Conservation (phyloP, 2,113 vertebrate genomes). For the Athene noctua region DNA sequence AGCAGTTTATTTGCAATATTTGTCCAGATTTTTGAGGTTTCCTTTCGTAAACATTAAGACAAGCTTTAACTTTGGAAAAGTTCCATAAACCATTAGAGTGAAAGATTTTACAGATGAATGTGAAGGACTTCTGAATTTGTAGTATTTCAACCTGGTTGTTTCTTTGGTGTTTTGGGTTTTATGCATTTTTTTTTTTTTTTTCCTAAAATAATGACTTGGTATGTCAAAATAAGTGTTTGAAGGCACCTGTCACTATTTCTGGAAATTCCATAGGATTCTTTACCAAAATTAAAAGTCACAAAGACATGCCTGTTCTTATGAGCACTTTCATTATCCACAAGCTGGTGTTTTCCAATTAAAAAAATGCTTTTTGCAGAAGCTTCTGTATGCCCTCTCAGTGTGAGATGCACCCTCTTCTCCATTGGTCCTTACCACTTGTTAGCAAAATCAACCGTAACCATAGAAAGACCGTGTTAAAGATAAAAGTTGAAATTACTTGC, state of each 20-base stretch:
- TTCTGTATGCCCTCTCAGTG: background rate
- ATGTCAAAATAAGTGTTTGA: background rate
- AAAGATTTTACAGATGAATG: background rate
- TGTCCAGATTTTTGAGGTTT: slow-evolving; percentile 6
- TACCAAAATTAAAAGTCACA: background rate
- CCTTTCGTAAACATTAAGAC: background rate
- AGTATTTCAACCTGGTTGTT: background rate
- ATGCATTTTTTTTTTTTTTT: too few species aligned
- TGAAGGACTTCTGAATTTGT: background rate
- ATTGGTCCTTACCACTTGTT: background rate
- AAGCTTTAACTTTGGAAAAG: background rate
- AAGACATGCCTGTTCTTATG: background rate
- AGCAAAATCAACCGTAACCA: background rate
- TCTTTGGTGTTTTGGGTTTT: background rate
- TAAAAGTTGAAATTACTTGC: background rate
- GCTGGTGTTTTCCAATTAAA: background rate
- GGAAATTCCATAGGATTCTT: background rate
- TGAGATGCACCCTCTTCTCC: background rate
- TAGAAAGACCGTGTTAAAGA: background rate
- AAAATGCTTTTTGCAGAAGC: accelerated
- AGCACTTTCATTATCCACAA: background rate
- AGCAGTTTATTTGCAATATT: background rate
- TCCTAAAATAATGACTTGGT: background rate
- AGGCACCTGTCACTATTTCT: background rate
- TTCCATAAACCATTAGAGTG: background rate